A percentile compares a stretch with the other conserved stretches of the same genome.
These are phyloP conservation scores for Callionymus lyra DNA, from an alignment of 2,113 vertebrate species.

Conservation along the genomic window DNA sequence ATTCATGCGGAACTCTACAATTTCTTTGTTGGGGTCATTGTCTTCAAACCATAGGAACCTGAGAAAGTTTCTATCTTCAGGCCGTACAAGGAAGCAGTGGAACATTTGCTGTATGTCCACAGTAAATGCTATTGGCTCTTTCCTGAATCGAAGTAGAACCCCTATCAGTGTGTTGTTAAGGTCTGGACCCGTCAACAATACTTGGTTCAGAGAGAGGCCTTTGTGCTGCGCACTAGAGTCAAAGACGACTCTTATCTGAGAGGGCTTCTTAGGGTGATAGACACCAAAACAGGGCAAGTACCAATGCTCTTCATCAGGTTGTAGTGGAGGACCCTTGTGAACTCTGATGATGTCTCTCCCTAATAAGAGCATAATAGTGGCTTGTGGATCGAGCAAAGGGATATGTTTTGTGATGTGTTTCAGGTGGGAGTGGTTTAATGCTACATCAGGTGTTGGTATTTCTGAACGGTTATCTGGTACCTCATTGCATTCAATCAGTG, in stretches of 20 bases:
- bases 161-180: background rate
- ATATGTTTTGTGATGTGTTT: background rate
- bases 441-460: background rate
- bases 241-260: background rate
- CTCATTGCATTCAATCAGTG: background rate
- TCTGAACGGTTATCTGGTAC: background rate
- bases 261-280: background rate
- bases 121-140: background rate
- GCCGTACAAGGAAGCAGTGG: background rate
- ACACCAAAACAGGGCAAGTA: background rate
- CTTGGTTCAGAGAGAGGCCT: background rate
- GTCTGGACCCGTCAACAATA: background rate
- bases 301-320: background rate
- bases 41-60: background rate
- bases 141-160: background rate
- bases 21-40: background rate
- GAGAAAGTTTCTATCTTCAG: background rate
- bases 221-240: background rate
- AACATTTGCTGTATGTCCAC: constrained; percentile 3
- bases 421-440: background rate
- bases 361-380: too few relatives aligned
- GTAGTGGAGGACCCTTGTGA: background rate
- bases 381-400: too few relatives aligned
- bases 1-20: background rate
- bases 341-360: too few relatives aligned